Evolutionary conservation across 2,888 invertebrate genomes (phyloP).

Genomic region (Tetragnatha montana): DNA sequence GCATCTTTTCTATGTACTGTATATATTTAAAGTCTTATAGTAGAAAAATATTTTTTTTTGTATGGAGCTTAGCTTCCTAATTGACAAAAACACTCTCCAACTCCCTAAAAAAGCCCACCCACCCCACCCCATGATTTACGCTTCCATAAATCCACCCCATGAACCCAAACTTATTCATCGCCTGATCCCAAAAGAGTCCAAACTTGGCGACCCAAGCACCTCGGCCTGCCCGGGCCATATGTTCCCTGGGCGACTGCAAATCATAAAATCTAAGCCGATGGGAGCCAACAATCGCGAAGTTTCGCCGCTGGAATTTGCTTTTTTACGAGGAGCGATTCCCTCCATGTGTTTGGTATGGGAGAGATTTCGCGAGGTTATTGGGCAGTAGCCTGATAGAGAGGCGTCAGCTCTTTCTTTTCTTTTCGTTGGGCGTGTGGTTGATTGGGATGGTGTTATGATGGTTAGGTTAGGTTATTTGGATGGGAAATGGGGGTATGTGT

Average conservation of each 20-base stretch:
- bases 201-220: neutral
- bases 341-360: conserved; percentile 33
- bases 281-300: neutral
- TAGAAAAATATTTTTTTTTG: no score
- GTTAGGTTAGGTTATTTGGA: no score
- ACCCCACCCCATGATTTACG: neutral
- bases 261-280: neutral
- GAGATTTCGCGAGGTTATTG: conserved; percentile 45
- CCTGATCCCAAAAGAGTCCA: neutral
- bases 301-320: conserved; percentile 23
- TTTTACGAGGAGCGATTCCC: conserved; percentile 37
- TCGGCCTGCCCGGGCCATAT: neutral
- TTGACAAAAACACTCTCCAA: neutral
- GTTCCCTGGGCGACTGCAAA: neutral
- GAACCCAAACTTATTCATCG: neutral
- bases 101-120: neutral
- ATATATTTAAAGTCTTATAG: no score
- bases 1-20: no score
- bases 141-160: neutral
- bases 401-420: conserved; percentile 27
- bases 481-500: no score
- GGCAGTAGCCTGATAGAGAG: conserved; percentile 14
- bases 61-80: no score
- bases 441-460: no score
- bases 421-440: neutral